Evolutionary conservation across 2,888 invertebrate genomes (phyloP).

Genomic region (Nectonema munidae): DNA sequence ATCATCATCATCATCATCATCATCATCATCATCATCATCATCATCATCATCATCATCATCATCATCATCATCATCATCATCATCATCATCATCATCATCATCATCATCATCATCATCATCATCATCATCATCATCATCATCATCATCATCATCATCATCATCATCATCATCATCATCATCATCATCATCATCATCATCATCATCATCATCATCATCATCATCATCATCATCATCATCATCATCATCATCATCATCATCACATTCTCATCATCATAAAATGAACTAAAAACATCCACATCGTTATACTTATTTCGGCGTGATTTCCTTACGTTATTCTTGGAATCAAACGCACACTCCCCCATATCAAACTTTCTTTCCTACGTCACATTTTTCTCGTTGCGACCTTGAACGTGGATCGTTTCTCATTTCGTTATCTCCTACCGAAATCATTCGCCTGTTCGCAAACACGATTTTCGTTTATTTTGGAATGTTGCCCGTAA

Average conservation of each 20-base stretch:
- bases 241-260: too few relatives aligned
- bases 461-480: too few relatives aligned
- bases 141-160: conserved; percentile 7
- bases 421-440: too few relatives aligned
- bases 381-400: too few relatives aligned
- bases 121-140: conserved; percentile 8
- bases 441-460: too few relatives aligned
- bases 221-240: conserved; percentile 12
- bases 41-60: conserved; percentile 7
- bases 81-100: conserved; percentile 7
- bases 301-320: too few relatives aligned
- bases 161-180: conserved; percentile 10
- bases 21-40: conserved; percentile 7
- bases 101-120: conserved; percentile 7
- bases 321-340: too few relatives aligned
- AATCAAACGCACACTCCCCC: too few relatives aligned
- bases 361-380: too few relatives aligned
- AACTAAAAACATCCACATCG: too few relatives aligned
- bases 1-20: conserved; percentile 8
- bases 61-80: conserved; percentile 8
- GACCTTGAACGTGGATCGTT: too few relatives aligned
- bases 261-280: conserved; percentile 10
- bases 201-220: conserved; percentile 12
- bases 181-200: conserved; percentile 12
- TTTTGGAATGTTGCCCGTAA: too few relatives aligned